A percentile compares a stretch with the other conserved stretches of the same genome.
Evolutionary conservation across 1,140 invertebrate genomes (phyloP).

Genomic region (Drosophila neocordata): DNA sequence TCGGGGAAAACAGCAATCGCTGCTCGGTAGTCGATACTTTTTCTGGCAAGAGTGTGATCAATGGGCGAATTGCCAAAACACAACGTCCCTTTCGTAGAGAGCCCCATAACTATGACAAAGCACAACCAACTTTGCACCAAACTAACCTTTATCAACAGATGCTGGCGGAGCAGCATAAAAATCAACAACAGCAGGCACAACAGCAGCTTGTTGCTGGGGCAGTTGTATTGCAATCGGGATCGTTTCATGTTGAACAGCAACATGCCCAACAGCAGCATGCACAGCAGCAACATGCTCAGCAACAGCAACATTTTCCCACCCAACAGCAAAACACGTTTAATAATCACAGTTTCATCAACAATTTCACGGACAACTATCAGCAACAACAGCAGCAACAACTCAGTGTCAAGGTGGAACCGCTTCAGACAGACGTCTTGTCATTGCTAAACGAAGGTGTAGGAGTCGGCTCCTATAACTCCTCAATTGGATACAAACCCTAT

Average conservation of each 20-base stretch:
- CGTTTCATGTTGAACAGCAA: slow-evolving; percentile 52
- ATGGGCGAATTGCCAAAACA: slow-evolving; percentile 75
- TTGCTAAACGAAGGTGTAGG: slow-evolving; percentile 52
- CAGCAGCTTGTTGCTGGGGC: slow-evolving; percentile 54
- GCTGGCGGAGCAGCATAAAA: slow-evolving; percentile 78
- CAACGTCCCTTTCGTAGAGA: slow-evolving; percentile 73
- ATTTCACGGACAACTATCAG: slow-evolving; percentile 62
- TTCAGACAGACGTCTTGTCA: slow-evolving; percentile 60
- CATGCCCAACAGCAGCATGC: slow-evolving; percentile 46
- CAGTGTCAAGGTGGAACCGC: slow-evolving; percentile 69
- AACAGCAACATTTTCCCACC: slow-evolving; percentile 64
- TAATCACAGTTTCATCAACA: slow-evolving; percentile 51
- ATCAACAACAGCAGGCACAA: slow-evolving; percentile 57
- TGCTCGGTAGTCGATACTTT: slow-evolving; percentile 42
- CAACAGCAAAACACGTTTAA: slow-evolving; percentile 58
- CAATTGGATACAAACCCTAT: slow-evolving; percentile 79
- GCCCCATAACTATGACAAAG: slow-evolving; percentile 82
- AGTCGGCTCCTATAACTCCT: slow-evolving; percentile 48
- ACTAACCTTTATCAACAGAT: slow-evolving; percentile 81
- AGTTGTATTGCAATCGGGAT: slow-evolving; percentile 42
- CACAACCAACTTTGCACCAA: slow-evolving; percentile 80
- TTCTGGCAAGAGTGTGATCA: slow-evolving; percentile 73
- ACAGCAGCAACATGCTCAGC: slow-evolving; percentile 32
- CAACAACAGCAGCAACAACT: slow-evolving; percentile 60
- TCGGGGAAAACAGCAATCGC: slow-evolving; percentile 42